Conservation (phyloP, 1,140 invertebrate species). For the Drosophila sechellia region DNA sequence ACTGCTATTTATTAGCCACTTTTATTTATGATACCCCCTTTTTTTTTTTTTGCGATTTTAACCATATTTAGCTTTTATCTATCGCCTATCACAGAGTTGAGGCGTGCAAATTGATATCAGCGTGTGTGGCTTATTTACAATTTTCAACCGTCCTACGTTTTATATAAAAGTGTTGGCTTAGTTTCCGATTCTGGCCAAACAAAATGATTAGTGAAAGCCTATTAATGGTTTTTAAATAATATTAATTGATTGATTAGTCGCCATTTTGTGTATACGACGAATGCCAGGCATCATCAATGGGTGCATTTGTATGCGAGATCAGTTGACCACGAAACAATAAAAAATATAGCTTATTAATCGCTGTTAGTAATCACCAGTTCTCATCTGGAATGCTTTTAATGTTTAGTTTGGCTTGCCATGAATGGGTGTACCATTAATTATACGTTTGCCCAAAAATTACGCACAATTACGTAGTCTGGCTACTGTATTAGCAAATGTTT, state of each 20-base stretch:
- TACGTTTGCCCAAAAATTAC: slow-evolving; percentile 25
- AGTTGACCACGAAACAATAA: slow-evolving; percentile 29
- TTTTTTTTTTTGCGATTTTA: not conserved
- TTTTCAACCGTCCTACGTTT: slow-evolving; percentile 16
- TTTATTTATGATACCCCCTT: slow-evolving; percentile 26
- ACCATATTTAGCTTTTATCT: slow-evolving; percentile 17
- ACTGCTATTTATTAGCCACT: slow-evolving; percentile 13
- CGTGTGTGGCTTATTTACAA: slow-evolving; percentile 74
- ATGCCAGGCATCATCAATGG: slow-evolving; percentile 23
- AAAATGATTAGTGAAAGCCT: slow-evolving; percentile 79
- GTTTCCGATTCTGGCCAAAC: slow-evolving; percentile 59
- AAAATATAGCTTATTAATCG: slow-evolving; percentile 34
- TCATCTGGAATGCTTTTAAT: slow-evolving; percentile 30
- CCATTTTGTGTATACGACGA: not conserved
- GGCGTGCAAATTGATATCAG: slow-evolving; percentile 61
- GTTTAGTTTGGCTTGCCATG: slow-evolving; percentile 30
- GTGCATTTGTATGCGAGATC: slow-evolving; percentile 14
- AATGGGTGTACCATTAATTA: slow-evolving; percentile 26
- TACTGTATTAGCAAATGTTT: not conserved
- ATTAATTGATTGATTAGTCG: slow-evolving; percentile 64
- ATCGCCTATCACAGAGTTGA: slow-evolving; percentile 50
- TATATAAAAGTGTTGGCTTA: slow-evolving; percentile 33
- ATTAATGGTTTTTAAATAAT: slow-evolving; percentile 74
- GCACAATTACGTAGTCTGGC: slow-evolving; percentile 26
- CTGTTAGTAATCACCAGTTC: slow-evolving; percentile 20